phyloP scores from a whole-genome alignment of 2,888 invertebrate genomes.

The Conistra vaccinii region DNA sequence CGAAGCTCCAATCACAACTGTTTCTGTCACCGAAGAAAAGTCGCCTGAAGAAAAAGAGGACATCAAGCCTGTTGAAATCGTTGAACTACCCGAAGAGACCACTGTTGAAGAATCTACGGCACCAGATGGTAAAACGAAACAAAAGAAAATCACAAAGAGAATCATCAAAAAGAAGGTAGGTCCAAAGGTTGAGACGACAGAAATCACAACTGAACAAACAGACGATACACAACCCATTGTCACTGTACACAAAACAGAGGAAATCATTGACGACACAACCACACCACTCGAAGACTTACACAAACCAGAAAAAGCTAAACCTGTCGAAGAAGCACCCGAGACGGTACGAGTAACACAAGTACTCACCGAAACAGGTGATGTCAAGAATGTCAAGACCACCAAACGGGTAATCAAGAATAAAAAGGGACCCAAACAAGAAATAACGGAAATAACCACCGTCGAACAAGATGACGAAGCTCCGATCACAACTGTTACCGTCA shows the following conservation, averaged over 20 bases:
- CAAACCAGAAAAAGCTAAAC: background rate
- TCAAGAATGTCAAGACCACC: background rate
- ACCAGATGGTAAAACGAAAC: background rate
- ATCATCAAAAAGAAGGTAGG: constrained; percentile 1
- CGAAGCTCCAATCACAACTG: background rate
- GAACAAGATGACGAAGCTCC: background rate
- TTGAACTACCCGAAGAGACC: background rate
- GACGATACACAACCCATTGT: background rate
- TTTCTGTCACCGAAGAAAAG: background rate
- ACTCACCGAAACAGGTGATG: background rate
- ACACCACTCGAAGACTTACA: background rate
- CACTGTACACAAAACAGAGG: background rate
- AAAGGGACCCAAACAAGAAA: background rate
- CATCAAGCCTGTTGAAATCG: background rate
- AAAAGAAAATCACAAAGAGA: background rate
- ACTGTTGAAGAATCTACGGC: background rate
- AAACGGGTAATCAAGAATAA: background rate
- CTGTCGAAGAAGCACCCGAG: background rate
- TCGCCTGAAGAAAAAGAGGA: background rate
- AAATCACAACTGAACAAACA: background rate
- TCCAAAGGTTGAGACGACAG: background rate
- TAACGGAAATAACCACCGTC: background rate
- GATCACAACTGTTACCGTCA: background rate
- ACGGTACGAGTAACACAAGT: background rate
- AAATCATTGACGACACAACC: background rate